Evolutionary conservation across 2,113 vertebrate species (phyloP).

Genomic region (Guaruba guarouba): DNA sequence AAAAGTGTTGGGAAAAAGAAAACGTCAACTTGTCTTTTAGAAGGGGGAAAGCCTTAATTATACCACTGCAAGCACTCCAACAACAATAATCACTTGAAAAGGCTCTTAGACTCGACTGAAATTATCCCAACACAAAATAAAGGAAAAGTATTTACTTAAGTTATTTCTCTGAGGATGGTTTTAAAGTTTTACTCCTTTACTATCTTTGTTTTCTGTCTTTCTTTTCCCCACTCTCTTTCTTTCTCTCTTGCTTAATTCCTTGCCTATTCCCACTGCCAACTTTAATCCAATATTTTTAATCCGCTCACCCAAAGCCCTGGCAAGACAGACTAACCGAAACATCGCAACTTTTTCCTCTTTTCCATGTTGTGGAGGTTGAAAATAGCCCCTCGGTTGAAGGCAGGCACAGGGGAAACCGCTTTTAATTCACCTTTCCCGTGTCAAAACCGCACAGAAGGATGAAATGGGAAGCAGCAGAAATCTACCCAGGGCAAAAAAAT

Average conservation of each 20-base stretch:
- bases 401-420: neutral
- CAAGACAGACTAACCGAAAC: neutral
- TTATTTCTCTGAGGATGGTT: constrained; percentile 42
- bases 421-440: neutral
- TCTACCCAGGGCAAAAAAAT: neutral
- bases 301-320: neutral
- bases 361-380: neutral
- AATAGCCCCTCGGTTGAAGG: neutral
- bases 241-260: neutral
- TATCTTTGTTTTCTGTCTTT: neutral
- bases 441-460: neutral
- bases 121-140: constrained; percentile 35
- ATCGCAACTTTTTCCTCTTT: neutral
- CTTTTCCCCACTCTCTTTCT: neutral
- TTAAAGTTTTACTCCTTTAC: constrained; percentile 40
- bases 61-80: constrained; percentile 33
- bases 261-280: neutral
- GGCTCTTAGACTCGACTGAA: constrained; percentile 25
- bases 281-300: neutral
- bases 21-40: constrained; percentile 23
- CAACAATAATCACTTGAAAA: constrained; percentile 46
- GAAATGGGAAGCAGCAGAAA: neutral
- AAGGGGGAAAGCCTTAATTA: neutral
- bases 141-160: constrained; percentile 42
- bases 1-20: constrained; percentile 56